Conservation (phyloP, 2,797 vertebrate genomes). For the Coilia nasus region DNA sequence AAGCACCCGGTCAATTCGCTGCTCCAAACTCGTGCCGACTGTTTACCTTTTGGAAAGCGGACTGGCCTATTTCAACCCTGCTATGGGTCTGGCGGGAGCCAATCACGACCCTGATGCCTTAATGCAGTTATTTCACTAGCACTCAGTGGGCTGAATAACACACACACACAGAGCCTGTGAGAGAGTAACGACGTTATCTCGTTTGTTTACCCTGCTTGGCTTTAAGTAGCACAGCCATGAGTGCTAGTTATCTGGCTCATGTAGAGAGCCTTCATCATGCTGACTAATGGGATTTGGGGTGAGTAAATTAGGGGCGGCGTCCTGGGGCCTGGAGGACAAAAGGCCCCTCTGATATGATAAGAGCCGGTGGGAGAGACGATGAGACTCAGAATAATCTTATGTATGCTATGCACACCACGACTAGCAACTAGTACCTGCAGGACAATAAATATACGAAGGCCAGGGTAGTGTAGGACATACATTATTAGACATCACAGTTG, state of each 20-base stretch:
- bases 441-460: no score
- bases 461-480: no score
- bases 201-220: background rate
- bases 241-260: slow-evolving; percentile 1
- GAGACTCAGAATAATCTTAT: no score
- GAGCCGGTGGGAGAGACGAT: background rate
- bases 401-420: no score
- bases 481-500: no score
- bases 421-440: no score
- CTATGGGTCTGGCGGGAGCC: background rate
- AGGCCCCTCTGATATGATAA: background rate
- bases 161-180: background rate
- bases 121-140: background rate
- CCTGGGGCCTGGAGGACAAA: background rate
- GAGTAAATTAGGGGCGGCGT: slow-evolving; percentile 6
- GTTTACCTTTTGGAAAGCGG: slow-evolving; percentile 13
- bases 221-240: background rate
- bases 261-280: background rate
- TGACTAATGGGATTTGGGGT: slow-evolving; percentile 28
- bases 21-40: slow-evolving; percentile 12
- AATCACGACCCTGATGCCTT: background rate
- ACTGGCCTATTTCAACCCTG: slow-evolving; percentile 8
- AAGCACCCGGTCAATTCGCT: background rate
- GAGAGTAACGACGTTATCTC: slow-evolving; percentile 1
- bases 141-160: background rate